Evolutionary conservation across 2,888 invertebrate genomes (phyloP).

Genomic region (Gonocerus acuteangulatus): DNA sequence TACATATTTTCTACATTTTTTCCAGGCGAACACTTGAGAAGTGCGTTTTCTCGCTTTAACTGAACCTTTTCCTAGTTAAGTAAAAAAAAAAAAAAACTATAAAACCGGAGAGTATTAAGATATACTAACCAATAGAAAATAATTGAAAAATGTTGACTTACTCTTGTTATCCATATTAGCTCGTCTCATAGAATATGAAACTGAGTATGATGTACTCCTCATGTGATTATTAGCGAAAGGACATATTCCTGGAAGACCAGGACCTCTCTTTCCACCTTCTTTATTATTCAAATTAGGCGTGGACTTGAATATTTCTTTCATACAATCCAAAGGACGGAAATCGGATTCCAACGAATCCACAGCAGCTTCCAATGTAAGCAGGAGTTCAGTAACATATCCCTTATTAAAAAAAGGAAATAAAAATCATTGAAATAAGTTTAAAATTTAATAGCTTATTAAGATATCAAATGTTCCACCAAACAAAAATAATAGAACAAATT

Average conservation of each 20-base stretch:
- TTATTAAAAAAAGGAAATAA: slow-evolving; percentile 37
- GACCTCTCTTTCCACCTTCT: slow-evolving; percentile 46
- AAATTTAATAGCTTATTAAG: neutral
- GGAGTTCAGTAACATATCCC: slow-evolving; percentile 95
- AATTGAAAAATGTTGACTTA: neutral
- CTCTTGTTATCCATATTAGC: slow-evolving; percentile 47
- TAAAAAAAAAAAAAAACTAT: no score
- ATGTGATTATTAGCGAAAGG: slow-evolving; percentile 37
- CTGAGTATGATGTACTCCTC: slow-evolving; percentile 85
- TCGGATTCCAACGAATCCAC: slow-evolving; percentile 90
- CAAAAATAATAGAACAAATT: no score
- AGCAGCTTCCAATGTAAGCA: slow-evolving; percentile 89
- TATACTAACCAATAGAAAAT: no score
- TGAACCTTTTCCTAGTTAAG: no score
- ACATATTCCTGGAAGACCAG: slow-evolving; percentile 44
- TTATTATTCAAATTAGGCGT: slow-evolving; percentile 91
- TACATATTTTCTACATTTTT: no score
- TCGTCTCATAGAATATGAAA: slow-evolving; percentile 75
- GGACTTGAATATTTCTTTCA: slow-evolving; percentile 92
- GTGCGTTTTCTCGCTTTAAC: no score
- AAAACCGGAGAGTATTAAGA: no score
- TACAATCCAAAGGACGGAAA: slow-evolving; percentile 82
- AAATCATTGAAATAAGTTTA: neutral
- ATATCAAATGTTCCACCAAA: no score
- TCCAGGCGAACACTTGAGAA: no score